Percentiles rank a stretch among this genome's conserved stretches.
Evolutionary conservation across 2,797 vertebrate species (phyloP).

Genomic region (Silurus lanzhouensis): DNA sequence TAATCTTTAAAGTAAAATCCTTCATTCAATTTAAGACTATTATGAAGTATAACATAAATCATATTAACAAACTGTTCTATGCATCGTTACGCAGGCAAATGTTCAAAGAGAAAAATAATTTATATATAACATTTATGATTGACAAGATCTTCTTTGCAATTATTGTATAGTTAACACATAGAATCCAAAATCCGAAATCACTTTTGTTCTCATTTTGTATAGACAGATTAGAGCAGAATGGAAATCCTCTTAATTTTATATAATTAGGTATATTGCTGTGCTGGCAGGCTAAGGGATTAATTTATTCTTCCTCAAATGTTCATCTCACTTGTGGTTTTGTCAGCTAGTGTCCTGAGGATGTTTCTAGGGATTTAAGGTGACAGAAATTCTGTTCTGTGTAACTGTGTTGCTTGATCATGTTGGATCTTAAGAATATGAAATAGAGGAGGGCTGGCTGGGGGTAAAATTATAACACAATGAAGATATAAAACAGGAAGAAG

Average conservation of each 20-base stretch:
- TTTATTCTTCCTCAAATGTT: conserved; percentile 50
- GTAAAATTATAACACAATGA: conserved; percentile 24
- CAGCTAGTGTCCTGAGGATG: conserved; percentile 49
- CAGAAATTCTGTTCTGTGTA: conserved; percentile 43
- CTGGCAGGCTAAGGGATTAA: conserved; percentile 46
- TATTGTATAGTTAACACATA: conserved; percentile 5
- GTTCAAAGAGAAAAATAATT: background rate
- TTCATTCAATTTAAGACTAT: background rate
- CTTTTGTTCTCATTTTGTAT: conserved; percentile 43
- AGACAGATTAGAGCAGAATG: conserved; percentile 30
- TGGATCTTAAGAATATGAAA: conserved; percentile 30
- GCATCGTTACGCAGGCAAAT: background rate
- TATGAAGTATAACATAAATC: conserved; percentile 3
- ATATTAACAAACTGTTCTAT: conserved; percentile 10
- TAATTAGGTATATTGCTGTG: conserved; percentile 50
- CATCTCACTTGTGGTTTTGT: conserved; percentile 41
- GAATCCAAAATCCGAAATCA: conserved; percentile 31
- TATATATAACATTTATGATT: background rate
- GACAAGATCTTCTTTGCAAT: conserved; percentile 29
- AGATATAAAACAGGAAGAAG: background rate
- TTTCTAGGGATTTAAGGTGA: conserved; percentile 51
- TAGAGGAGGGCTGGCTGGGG: conserved; percentile 25
- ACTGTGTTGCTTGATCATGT: conserved; percentile 44
- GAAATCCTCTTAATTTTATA: conserved; percentile 51
- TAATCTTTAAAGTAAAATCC: background rate